Conservation (phyloP, 2,113 vertebrate genomes). For the Pipra filicauda region DNA sequence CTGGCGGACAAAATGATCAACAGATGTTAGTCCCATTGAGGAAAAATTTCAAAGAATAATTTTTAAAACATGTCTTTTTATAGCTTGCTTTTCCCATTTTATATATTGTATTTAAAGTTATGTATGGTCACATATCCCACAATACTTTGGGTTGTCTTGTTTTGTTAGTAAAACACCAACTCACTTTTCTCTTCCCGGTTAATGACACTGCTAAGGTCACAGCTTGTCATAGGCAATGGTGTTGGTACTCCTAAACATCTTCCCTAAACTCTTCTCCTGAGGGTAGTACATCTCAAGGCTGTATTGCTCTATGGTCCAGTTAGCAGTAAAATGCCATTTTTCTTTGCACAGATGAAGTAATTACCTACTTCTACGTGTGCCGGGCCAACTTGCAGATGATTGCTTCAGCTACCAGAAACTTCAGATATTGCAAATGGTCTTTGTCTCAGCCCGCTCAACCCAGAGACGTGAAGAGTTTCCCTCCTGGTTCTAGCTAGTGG, state of each 20-base stretch:
- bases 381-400: neutral
- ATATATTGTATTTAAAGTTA: neutral
- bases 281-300: neutral
- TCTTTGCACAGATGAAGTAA: neutral
- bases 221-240: neutral
- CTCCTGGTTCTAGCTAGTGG: neutral
- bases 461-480: neutral
- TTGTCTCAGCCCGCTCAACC: neutral
- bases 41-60: slow-evolving; percentile 20
- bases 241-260: neutral
- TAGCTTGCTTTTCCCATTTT: neutral
- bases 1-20: slow-evolving; percentile 30
- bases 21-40: slow-evolving; percentile 46
- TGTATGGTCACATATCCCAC: neutral
- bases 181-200: neutral
- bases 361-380: neutral
- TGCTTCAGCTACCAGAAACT: neutral
- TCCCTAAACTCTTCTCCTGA: neutral
- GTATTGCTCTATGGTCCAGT: neutral
- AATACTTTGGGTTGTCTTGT: neutral
- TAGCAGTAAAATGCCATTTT: neutral
- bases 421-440: neutral
- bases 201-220: neutral
- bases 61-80: slow-evolving; percentile 45
- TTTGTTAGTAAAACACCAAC: neutral